Evolutionary conservation across 2,888 invertebrate species (phyloP).

Genomic region (Timema podura): DNA sequence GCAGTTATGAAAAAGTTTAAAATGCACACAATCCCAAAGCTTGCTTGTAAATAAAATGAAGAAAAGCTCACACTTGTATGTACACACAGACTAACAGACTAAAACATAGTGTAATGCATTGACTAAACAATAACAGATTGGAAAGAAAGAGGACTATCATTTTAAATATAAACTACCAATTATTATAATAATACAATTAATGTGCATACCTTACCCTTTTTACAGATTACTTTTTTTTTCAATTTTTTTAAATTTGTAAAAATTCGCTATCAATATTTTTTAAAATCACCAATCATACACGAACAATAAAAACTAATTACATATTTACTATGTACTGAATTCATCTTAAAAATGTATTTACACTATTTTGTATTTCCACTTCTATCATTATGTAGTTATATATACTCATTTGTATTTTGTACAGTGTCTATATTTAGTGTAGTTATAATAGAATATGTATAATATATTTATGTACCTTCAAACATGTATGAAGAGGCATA

Average conservation of each 20-base stretch:
- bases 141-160: too few species aligned
- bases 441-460: constrained; percentile 4
- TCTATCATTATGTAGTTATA: too few species aligned
- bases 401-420: not conserved
- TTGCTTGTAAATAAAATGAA: constrained; percentile 15
- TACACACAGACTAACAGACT: not conserved
- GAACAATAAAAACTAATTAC: not conserved
- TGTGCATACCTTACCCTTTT: constrained; percentile 12
- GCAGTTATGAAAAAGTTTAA: constrained; percentile 16
- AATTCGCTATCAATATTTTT: not conserved
- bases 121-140: too few species aligned
- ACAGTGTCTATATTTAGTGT: constrained; percentile 9
- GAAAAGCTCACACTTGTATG: constrained; percentile 12
- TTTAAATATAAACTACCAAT: too few species aligned
- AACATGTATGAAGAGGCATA: not conserved
- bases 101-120: too few species aligned
- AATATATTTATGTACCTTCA: constrained; percentile 13
- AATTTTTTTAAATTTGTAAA: not conserved
- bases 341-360: not conserved
- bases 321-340: constrained; percentile 3
- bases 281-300: not conserved
- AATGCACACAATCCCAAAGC: constrained; percentile 22
- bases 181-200: not conserved
- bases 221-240: constrained; percentile 5
- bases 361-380: not conserved